phyloP scores from a whole-genome alignment of 2,113 vertebrate species.

The Charadrius vociferus region DNA sequence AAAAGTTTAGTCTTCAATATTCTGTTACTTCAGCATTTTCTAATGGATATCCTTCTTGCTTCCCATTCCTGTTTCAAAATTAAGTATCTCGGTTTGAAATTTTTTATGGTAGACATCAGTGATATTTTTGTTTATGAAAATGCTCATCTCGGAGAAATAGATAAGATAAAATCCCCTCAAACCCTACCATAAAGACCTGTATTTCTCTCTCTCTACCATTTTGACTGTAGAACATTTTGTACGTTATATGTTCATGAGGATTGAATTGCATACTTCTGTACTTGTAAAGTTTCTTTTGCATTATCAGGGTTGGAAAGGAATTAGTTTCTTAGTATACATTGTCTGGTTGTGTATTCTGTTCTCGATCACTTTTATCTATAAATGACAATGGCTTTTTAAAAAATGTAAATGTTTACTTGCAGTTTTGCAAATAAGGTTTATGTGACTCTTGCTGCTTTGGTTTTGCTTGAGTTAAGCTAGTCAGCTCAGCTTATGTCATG shows the following conservation, averaged over 20 bases:
- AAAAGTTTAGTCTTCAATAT: neutral
- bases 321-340: neutral
- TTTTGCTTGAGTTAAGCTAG: neutral
- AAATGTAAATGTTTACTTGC: constrained; percentile 51
- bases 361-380: constrained; percentile 37
- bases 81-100: neutral
- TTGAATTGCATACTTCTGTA: neutral
- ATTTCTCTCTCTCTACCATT: neutral
- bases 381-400: constrained; percentile 12
- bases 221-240: neutral
- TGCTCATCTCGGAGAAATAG: neutral
- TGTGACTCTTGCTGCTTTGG: neutral
- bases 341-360: constrained; percentile 21
- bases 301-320: neutral
- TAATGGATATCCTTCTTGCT: neutral
- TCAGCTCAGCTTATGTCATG: neutral
- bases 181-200: neutral
- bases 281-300: constrained; percentile 15
- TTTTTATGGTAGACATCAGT: neutral
- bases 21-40: neutral
- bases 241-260: neutral
- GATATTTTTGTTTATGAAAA: neutral
- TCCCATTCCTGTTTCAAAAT: neutral
- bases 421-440: neutral
- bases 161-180: neutral